Evolutionary conservation across 2,797 vertebrate genomes (phyloP), one percentile per base, ranked within the genome.

Genomic region (Antrozous pallidus): DNA sequence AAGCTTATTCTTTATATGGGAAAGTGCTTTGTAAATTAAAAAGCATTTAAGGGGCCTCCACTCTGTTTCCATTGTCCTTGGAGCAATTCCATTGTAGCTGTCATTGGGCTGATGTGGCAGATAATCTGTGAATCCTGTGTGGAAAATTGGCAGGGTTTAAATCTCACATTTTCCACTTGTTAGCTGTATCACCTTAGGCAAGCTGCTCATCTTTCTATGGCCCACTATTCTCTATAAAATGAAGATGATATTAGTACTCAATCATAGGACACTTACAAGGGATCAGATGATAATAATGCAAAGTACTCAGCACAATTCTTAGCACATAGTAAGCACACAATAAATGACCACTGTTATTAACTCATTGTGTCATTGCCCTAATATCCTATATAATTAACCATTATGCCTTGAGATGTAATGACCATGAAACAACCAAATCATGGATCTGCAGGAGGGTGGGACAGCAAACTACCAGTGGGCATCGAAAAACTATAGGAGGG

Each of bases 1-100:
- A 81, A 63, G 36, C 42, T 75, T 90, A 40, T 26, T 82, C 6
- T 61, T n/a, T 88, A 4, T 90, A 28, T 85, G 86, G 49, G 40
- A 45, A 92, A n/a, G 49, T 88, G 38, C 31, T 81, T 88, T 94
- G 63, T 51, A 82, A 95, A 51, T 80, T 88, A 88, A 67, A 79
- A 90, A 51, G 28, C 20, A 58, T 63, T 56, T 63, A 73, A 81
- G 13, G 6, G 33, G 40, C 49, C 8, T 54, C 26, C 12, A 26
- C 74, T 82, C 10, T 75, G 36, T 36, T 42, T 31, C 51, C 20
- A 3, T 74, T 93, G 26, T 36, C n/a, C 28, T 81, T 54, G 40
- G 22, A 82, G 6, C 78, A 51, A 5, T 14, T 94, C n/a, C 33
- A 17, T 18, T 49, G 11, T 49, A 49, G 58, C 38, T 28, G 18